Evolutionary conservation across 2,113 vertebrate species (phyloP).

Genomic region (Columba janthina): DNA sequence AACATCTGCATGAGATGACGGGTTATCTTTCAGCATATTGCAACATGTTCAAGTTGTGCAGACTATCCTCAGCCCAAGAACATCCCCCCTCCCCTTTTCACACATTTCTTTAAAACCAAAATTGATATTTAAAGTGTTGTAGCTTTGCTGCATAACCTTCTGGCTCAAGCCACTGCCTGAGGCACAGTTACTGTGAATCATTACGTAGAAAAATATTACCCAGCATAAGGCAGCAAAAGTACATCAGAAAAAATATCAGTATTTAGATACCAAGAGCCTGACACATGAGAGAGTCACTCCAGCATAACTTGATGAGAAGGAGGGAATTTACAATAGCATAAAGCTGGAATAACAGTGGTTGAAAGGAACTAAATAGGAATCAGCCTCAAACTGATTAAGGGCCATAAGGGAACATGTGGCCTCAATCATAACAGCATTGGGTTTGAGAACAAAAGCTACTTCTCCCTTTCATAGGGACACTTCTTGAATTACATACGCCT

Average conservation of each 20-base stretch:
- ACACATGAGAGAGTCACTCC: background rate
- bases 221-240: background rate
- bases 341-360: constrained; percentile 55
- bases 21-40: background rate
- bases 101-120: background rate
- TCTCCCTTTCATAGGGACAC: constrained; percentile 40
- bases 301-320: background rate
- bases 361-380: constrained; percentile 50
- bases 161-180: background rate
- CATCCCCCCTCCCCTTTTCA: background rate
- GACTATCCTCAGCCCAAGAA: background rate
- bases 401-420: constrained; percentile 46
- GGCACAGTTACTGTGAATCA: constrained; percentile 8
- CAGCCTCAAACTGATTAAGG: constrained; percentile 33
- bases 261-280: background rate
- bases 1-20: background rate
- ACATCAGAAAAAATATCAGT: background rate
- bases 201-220: constrained; percentile 16
- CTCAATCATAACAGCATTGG: background rate
- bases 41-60: background rate
- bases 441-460: constrained; percentile 42
- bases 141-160: background rate
- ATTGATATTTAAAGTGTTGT: background rate
- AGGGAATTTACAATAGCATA: constrained; percentile 25
- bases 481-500: constrained; percentile 54